Conservation (phyloP, 2,113 vertebrate genomes). For the Muntiacus reevesi region DNA sequence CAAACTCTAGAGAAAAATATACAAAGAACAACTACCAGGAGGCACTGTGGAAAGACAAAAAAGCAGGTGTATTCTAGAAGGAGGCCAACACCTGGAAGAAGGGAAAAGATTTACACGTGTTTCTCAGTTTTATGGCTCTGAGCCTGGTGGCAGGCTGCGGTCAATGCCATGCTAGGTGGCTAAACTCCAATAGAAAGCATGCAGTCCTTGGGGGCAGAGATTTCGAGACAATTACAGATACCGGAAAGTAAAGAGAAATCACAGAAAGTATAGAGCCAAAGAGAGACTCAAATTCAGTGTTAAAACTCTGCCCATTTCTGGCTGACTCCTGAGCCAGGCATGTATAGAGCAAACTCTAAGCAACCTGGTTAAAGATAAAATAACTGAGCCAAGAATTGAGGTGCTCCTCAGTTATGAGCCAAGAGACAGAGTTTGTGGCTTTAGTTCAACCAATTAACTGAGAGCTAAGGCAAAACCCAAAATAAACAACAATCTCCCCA, state of each 20-base stretch:
- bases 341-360: neutral
- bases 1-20: neutral
- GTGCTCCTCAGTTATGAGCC: neutral
- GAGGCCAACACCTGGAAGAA: neutral
- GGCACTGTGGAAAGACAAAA: neutral
- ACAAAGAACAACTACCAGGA: neutral
- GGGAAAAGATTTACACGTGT: neutral
- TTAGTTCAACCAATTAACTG: conserved; percentile 16
- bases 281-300: neutral
- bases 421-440: neutral
- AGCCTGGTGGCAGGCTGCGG: neutral
- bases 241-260: neutral
- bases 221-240: neutral
- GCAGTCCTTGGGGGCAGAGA: neutral
- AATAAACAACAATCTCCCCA: neutral
- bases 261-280: neutral
- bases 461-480: neutral
- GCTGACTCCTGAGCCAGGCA: neutral
- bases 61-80: neutral
- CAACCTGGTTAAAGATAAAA: neutral
- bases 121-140: neutral
- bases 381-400: neutral
- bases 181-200: neutral
- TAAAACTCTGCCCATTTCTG: neutral
- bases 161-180: neutral